Conservation (phyloP, 92 coral and sea anemone genomes). For the Palythoa caribaeorum region DNA sequence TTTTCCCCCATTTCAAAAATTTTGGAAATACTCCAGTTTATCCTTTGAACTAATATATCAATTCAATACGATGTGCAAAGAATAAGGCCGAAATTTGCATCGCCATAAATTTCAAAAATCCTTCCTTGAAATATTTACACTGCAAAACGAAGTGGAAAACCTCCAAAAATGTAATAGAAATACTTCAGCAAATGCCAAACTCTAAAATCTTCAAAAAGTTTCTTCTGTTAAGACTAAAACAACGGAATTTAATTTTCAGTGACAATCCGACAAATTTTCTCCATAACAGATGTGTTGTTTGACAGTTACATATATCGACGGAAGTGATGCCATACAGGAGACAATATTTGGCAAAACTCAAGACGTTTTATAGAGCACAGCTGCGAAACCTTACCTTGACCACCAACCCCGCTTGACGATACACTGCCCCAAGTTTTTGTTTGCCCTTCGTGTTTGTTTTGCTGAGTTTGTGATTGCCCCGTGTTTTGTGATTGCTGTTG, state of each 20-base stretch:
- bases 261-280: neutral
- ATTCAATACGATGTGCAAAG: neutral
- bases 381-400: slow-evolving; percentile 83
- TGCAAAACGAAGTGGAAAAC: neutral
- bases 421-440: slow-evolving; percentile 99
- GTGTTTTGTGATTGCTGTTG: slow-evolving; percentile 88
- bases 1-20: neutral
- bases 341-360: neutral
- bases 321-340: neutral
- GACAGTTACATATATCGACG: slow-evolving; percentile 9
- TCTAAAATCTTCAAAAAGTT: neutral
- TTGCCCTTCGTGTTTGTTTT: slow-evolving; percentile 83
- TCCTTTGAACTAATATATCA: too few relatives aligned
- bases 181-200: neutral
- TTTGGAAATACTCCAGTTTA: too few relatives aligned
- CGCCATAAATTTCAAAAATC: too few relatives aligned
- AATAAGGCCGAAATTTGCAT: neutral
- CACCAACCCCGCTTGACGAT: slow-evolving; percentile 99
- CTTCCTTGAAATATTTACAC: neutral
- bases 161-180: neutral
- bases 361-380: neutral
- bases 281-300: neutral
- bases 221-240: neutral
- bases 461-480: slow-evolving; percentile 85
- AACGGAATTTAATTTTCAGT: neutral